Evolutionary conservation across 2,113 vertebrate genomes (phyloP).

Genomic region (Felis catus): F.catus_Fca126_mat1.0 CM031414.1:8947001-8947500

Average conservation of each 20-base stretch:
- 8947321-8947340: not conserved
- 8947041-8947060: not conserved
- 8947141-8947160: rapidly evolving
- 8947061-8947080: too few species aligned
- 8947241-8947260: not conserved
- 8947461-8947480: not conserved
- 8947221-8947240: not conserved
- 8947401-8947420: not conserved
- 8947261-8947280: not conserved
- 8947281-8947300: not conserved
- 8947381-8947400: rapidly evolving
- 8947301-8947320: not conserved
- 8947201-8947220: not conserved
- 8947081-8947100: not conserved
- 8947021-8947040: not conserved
- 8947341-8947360: not conserved
- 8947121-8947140: too few species aligned
- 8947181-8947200: not conserved
- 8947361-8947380: not conserved
- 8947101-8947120: rapidly evolving
- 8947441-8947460: not conserved
- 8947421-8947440: not conserved
- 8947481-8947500: not conserved
- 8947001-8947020: rapidly evolving
- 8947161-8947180: not conserved